Base-by-base conservation (phyloP, 2,113 vertebrate species). In the Melanotaenia duboulayi region DNA sequence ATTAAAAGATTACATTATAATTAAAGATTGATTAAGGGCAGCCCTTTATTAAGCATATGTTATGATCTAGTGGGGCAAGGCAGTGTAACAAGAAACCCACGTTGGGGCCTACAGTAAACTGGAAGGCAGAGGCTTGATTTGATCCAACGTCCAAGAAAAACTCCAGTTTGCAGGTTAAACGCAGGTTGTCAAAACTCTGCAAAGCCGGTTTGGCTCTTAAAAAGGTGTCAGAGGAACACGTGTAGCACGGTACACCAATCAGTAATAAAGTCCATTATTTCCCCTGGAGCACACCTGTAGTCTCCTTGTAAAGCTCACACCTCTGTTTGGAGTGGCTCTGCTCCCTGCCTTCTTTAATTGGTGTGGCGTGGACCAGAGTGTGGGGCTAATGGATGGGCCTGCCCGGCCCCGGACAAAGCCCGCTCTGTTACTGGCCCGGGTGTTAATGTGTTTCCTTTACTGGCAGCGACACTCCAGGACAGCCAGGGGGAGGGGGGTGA, bases 401-500 rank as follows among this genome's bases (percentile, higher is more conserved):
- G 83, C 87, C 83, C 76, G 76, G 65, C 80, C 50, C 56, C 1
- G 82, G 83, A 92, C 91, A 92, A 92, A 91, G 91, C 86, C 69
- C 25, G 70, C 88, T 88, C 91, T 91, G 91, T 92, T 91, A 75
- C 88, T 81, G 87, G 84, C 89, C 52, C 52, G 67, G 69, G 90
- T 90, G 90, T 91, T 91, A 90, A 90, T 92, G 89, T 87, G 91
- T 89, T 91, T 91, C 90, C 89, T 91, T 91, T 92, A 91, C 91
- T 91, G 90, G 91, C 90, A 91, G 85, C 82, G 48, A 83, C 84
- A 84, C 80, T 59, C 73, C 87, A 76, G 76, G 85, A 78, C 85
- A 54, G 84, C 77, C 76, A 78, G 84, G 62, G 71, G 78, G 82
- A 75, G 81, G 87, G 67, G 83, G 85, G 67, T 20, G 66, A 78